Conservation (phyloP, 2,797 vertebrate species). For the Phataginus tricuspis region DNA sequence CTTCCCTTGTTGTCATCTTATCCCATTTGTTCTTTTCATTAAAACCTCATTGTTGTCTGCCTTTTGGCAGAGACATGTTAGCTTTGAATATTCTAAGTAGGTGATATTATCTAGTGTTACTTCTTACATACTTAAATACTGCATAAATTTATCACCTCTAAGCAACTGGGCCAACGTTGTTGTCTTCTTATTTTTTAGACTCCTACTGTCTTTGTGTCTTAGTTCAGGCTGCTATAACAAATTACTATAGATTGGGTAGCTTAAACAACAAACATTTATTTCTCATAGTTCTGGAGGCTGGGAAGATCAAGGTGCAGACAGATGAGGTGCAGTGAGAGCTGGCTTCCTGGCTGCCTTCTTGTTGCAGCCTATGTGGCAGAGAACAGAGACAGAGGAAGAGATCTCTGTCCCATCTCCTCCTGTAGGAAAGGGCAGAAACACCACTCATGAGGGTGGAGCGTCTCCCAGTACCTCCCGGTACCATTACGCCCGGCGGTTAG, state of each 20-base stretch:
- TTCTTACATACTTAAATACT: slow-evolving; percentile 70
- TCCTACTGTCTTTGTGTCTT: slow-evolving; percentile 27
- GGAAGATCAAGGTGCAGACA: background rate
- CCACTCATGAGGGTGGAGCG: background rate
- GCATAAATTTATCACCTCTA: slow-evolving; percentile 72
- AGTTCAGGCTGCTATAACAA: background rate
- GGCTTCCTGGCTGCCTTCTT: background rate
- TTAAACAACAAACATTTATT: background rate
- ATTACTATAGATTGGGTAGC: background rate
- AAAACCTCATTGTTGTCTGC: slow-evolving; percentile 68
- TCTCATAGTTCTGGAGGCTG: background rate
- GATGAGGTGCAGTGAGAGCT: slow-evolving; percentile 3
- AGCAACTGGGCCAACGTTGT: slow-evolving; percentile 44
- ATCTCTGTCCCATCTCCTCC: background rate
- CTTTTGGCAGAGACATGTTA: slow-evolving; percentile 75
- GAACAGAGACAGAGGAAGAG: background rate
- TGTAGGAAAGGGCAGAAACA: background rate
- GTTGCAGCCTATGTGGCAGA: background rate
- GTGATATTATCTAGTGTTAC: slow-evolving; percentile 74
- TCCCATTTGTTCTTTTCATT: slow-evolving; percentile 77
- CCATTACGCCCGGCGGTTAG: background rate
- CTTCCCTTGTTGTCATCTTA: slow-evolving; percentile 68
- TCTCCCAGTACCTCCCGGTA: background rate
- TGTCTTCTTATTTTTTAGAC: slow-evolving; percentile 38
- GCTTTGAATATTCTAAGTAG: slow-evolving; percentile 79